Conservation (phyloP, 2,113 vertebrate species). For the Himantopus leucocephalus region DNA sequence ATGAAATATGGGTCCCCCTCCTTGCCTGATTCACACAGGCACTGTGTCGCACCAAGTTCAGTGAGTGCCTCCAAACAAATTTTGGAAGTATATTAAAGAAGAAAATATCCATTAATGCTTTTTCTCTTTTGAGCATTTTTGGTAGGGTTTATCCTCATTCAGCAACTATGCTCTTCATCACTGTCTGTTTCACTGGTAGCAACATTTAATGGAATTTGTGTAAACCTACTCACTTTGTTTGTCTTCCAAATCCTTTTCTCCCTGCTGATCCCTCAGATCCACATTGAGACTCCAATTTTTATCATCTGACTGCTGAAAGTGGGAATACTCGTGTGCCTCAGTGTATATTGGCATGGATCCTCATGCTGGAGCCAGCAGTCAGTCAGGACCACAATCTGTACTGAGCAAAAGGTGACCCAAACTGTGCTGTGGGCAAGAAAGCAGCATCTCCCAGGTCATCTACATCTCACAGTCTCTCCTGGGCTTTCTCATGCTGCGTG, state of each 20-base stretch:
- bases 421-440: neutral
- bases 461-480: neutral
- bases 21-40: accelerated
- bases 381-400: neutral
- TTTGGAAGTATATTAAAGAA: neutral
- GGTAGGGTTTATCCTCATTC: neutral
- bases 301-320: neutral
- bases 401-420: neutral
- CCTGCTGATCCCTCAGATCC: neutral
- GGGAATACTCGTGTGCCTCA: neutral
- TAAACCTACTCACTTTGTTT: neutral
- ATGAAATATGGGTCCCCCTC: neutral
- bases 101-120: neutral
- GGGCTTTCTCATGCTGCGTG: accelerated
- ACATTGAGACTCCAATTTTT: neutral
- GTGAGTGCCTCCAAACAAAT: neutral
- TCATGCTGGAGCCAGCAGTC: neutral
- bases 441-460: neutral
- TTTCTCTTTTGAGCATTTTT: neutral
- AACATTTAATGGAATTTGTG: neutral
- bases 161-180: neutral
- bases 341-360: neutral
- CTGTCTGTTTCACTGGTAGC: neutral
- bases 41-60: accelerated
- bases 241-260: neutral